These are phyloP conservation scores for Elymnias hypermnestra DNA, from an alignment of 1,140 invertebrate genomes.

Conservation along the genomic window DNA sequence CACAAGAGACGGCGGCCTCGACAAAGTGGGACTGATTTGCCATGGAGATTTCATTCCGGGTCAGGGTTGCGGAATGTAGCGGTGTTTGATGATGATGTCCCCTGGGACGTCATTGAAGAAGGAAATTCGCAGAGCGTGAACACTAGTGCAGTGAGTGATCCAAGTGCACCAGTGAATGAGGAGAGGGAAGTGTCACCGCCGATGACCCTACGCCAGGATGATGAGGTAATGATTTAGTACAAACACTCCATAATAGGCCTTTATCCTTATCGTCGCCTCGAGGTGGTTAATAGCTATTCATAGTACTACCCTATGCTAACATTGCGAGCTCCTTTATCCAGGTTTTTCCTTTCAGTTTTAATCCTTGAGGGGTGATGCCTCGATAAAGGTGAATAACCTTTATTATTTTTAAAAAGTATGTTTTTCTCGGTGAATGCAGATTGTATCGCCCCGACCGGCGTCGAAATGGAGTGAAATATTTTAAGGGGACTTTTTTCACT, in stretches of 20 bases:
- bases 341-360: slow-evolving; percentile 37
- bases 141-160: slow-evolving; percentile 60
- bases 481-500: slow-evolving; percentile 34
- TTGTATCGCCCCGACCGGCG: slow-evolving; percentile 35
- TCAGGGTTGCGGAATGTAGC: slow-evolving; percentile 45
- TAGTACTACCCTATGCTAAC: slow-evolving; percentile 40
- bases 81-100: slow-evolving; percentile 52
- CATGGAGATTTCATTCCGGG: slow-evolving; percentile 61
- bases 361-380: slow-evolving; percentile 49
- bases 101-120: slow-evolving; percentile 53
- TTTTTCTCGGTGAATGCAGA: slow-evolving; percentile 34
- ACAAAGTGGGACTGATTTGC: slow-evolving; percentile 50
- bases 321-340: slow-evolving; percentile 43
- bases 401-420: slow-evolving; percentile 59
- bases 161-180: slow-evolving; percentile 40
- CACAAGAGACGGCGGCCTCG: slow-evolving; percentile 59
- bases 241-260: slow-evolving; percentile 19
- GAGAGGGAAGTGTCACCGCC: slow-evolving; percentile 49
- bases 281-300: slow-evolving; percentile 57
- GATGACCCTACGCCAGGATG: slow-evolving; percentile 57
- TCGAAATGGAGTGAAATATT: slow-evolving; percentile 33
- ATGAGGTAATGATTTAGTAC: slow-evolving; percentile 48
- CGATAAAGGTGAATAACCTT: slow-evolving; percentile 58
- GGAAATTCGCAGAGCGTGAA: slow-evolving; percentile 34
- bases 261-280: slow-evolving; percentile 56